phyloP scores from a whole-genome alignment of 2,113 vertebrate genomes.

The Gopherus evgoodei region DNA sequence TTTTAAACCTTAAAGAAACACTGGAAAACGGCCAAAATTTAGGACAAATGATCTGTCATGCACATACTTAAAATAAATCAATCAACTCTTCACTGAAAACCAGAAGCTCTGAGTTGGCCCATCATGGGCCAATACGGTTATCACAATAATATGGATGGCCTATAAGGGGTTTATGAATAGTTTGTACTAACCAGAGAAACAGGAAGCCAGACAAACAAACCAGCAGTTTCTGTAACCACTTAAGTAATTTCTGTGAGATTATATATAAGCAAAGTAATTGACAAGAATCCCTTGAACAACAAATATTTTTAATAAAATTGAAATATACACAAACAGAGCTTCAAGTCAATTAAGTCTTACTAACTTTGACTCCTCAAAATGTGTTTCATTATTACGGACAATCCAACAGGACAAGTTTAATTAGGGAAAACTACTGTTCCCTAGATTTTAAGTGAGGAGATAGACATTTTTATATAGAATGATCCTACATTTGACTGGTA shows the following conservation, averaged over 20 bases:
- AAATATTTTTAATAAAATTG: not conserved
- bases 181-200: not conserved
- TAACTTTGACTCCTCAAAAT: not conserved
- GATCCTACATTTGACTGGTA: not conserved
- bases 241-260: not conserved
- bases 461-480: not conserved
- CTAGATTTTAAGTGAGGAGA: not conserved
- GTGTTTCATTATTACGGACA: not conserved
- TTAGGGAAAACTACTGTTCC: conserved; percentile 1
- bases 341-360: not conserved
- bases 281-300: not conserved
- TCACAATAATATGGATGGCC: not conserved
- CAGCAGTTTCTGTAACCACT: not conserved
- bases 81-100: not conserved
- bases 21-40: not conserved
- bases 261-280: not conserved
- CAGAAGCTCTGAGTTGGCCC: not conserved
- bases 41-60: not conserved
- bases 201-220: not conserved
- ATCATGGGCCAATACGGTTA: not conserved
- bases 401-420: not conserved
- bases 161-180: not conserved
- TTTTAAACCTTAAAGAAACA: not conserved
- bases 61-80: not conserved
- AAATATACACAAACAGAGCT: not conserved